These are phyloP conservation scores for Astyanax mexicanus DNA, from an alignment of 2,797 vertebrate genomes.

Conservation along the genomic window DNA sequence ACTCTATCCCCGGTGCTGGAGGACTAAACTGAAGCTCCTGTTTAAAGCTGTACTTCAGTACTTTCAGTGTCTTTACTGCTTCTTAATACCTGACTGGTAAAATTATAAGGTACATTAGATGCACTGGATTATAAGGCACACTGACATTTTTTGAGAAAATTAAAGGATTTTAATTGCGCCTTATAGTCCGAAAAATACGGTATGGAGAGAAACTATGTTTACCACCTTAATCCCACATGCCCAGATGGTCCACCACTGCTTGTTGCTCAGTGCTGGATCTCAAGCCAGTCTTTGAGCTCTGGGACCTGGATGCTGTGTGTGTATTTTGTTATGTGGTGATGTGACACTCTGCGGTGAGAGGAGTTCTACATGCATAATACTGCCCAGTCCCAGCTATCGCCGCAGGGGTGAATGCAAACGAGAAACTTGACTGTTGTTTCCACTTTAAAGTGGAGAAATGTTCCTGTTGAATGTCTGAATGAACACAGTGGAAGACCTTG, in stretches of 20 bases:
- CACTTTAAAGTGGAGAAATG: neutral
- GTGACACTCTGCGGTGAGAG: constrained; percentile 33
- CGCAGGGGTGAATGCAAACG: neutral
- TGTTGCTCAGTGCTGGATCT: constrained; percentile 27
- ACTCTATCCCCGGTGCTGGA: too few relatives aligned
- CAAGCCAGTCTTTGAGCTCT: constrained; percentile 13
- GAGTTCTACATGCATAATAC: neutral
- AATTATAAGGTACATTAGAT: too few relatives aligned
- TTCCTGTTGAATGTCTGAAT: constrained; percentile 17
- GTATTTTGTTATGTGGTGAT: constrained; percentile 22
- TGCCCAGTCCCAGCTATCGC: neutral
- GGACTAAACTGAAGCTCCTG: too few relatives aligned
- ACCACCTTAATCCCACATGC: too few relatives aligned
- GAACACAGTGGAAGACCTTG: neutral
- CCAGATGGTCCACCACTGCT: constrained; percentile 6
- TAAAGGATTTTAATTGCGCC: too few relatives aligned
- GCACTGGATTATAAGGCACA: too few relatives aligned
- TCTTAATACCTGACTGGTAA: too few relatives aligned
- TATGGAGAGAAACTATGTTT: too few relatives aligned
- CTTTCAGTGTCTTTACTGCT: too few relatives aligned
- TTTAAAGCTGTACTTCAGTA: too few relatives aligned
- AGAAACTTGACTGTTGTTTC: constrained; percentile 22
- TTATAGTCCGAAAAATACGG: too few relatives aligned
- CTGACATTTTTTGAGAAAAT: too few relatives aligned
- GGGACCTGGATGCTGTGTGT: constrained; percentile 18